Evolutionary conservation across 2,113 vertebrate species (phyloP), one percentile per base, ranked within the genome.

Genomic region (Nothocercus nigrocapillus): DNA sequence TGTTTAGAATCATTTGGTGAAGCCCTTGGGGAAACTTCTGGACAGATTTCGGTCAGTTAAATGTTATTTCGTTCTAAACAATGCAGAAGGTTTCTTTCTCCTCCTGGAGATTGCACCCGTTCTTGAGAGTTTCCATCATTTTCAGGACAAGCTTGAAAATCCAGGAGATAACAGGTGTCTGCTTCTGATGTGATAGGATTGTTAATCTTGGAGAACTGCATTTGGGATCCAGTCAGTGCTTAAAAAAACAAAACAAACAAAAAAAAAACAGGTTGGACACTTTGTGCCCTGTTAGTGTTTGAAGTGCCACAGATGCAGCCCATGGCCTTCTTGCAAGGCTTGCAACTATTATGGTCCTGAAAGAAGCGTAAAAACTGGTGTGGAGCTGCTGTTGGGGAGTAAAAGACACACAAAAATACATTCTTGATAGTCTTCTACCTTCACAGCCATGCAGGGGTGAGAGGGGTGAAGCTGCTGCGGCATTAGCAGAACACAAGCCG

Each of bases 211-310:
- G 78, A 54, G 73, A 94, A 30, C 85, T 76, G 82, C 82, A 88
- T 72, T 93, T 93, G 93, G 30, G 30, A 66, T 91, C 90, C 91
- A 80, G 94, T 53, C 13, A 2, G 54, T 56, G 38, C 62, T 75
- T 47, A 10, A 10, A 42, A 42, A 40, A 40, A 40, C 8, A 40
- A 40, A 40, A 47, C 15, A 45, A 45, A 45, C n/a, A 49, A 54
- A 54, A 54, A 27, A 63, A 72, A 75, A 76, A 75, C 68, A 88
- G 84, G 82, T 74, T n/a, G 87, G 80, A 95, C 89, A 22, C 92
- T 95, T 80, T 95, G 95, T 96, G 87, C 93, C 84, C 73, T 4
- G 59, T 94, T 89, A 62, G 42, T 38, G 34, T 89, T 91, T 28
- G 15, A 58, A 28, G 30, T 44, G 2, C 49, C 47, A 10, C 40